Evolutionary conservation across 2,888 invertebrate species (phyloP).

Genomic region (Ryuthela nishihirai): DNA sequence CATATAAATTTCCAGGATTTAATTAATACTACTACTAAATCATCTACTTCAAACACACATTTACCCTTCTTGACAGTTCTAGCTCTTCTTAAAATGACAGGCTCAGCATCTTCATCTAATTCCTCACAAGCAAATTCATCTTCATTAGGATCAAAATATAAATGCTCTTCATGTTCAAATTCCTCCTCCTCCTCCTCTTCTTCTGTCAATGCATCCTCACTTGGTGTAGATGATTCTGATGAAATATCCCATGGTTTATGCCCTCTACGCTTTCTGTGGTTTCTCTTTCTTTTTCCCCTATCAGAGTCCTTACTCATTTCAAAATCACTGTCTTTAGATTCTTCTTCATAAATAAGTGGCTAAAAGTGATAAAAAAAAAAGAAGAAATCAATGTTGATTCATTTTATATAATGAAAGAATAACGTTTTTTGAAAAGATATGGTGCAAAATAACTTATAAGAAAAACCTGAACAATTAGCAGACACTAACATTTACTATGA

Average conservation of each 20-base stretch:
- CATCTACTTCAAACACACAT: too few relatives aligned
- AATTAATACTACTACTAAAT: too few relatives aligned
- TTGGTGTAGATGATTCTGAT: conserved; percentile 20
- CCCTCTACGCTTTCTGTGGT: conserved; percentile 41
- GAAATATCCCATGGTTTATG: conserved; percentile 37
- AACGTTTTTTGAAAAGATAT: too few relatives aligned
- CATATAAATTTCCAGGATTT: too few relatives aligned
- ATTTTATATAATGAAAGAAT: too few relatives aligned
- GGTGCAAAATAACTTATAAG: too few relatives aligned
- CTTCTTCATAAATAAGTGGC: conserved; percentile 30
- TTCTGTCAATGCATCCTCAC: conserved; percentile 38
- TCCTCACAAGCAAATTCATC: conserved; percentile 84
- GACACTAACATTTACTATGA: too few relatives aligned
- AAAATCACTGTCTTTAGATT: conserved; percentile 30
- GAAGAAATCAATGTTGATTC: too few relatives aligned
- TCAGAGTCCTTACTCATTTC: conserved; percentile 33
- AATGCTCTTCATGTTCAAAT: conserved; percentile 54
- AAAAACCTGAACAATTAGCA: too few relatives aligned
- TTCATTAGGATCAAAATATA: conserved; percentile 62
- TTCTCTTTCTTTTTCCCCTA: conserved; percentile 20
- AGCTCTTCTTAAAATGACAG: conserved; percentile 65
- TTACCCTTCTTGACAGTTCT: conserved; percentile 78
- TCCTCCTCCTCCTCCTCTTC: conserved; percentile 43
- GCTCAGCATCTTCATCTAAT: conserved; percentile 64
- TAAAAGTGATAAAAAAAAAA: too few relatives aligned